A percentile compares a stretch with the other conserved stretches of the same genome.
phyloP scores from a whole-genome alignment of 2,888 invertebrate species.

The Lycophotia porphyrea region DNA sequence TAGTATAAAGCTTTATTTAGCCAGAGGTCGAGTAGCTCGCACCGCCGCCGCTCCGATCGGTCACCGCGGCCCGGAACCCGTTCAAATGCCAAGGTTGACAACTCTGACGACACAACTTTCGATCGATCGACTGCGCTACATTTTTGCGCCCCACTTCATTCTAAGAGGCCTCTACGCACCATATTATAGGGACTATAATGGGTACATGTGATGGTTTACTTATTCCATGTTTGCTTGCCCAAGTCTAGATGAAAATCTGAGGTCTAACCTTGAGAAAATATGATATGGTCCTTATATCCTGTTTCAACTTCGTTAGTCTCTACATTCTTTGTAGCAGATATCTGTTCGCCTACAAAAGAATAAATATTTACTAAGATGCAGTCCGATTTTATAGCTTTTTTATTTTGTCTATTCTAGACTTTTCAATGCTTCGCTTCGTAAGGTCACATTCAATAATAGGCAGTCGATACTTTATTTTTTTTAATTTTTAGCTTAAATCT shows the following conservation, averaged over 20 bases:
- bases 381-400: conserved; percentile 14
- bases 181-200: conserved; percentile 41
- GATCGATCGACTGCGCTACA: conserved; percentile 86
- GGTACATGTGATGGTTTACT: conserved; percentile 13
- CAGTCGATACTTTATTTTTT: neutral
- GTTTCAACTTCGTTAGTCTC: conserved; percentile 33
- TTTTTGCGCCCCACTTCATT: conserved; percentile 86
- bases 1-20: conserved; percentile 69
- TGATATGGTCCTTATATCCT: conserved; percentile 41
- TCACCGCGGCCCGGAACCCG: conserved; percentile 86
- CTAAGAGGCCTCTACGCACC: conserved; percentile 47
- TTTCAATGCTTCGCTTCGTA: conserved; percentile 18
- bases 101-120: conserved; percentile 90
- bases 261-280: conserved; percentile 36
- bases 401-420: conserved; percentile 26
- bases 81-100: conserved; percentile 90
- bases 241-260: conserved; percentile 40
- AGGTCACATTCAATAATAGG: conserved; percentile 30
- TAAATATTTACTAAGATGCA: conserved; percentile 23
- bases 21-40: conserved; percentile 76
- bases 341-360: conserved; percentile 31
- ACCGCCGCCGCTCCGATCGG: conserved; percentile 71
- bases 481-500: neutral
- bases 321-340: conserved; percentile 26
- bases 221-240: conserved; percentile 1